Percentiles rank a stretch among this genome's conserved stretches.
Evolutionary conservation across 2,113 vertebrate species (phyloP).

Genomic region (Benitochromis conjunctus): DNA sequence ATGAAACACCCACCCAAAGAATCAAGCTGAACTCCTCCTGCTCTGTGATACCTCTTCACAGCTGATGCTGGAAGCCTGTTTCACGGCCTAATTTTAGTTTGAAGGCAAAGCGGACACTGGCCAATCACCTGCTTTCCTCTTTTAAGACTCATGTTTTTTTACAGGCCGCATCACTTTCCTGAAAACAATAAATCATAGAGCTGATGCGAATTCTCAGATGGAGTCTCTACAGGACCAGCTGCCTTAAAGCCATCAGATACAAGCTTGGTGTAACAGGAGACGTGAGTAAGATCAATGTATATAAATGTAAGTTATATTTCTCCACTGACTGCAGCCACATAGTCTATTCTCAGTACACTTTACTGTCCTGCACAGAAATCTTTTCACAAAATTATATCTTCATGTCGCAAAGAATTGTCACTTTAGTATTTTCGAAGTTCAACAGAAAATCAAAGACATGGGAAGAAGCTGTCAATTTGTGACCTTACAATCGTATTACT

Average conservation of each 20-base stretch:
- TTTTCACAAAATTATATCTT: background rate
- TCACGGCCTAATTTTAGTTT: slow-evolving; percentile 67
- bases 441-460: background rate
- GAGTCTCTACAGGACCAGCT: background rate
- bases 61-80: slow-evolving; percentile 38
- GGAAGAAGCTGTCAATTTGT: background rate
- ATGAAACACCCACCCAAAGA: background rate
- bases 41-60: slow-evolving; percentile 26
- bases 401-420: background rate
- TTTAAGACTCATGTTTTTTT: slow-evolving; percentile 25
- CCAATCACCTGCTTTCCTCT: slow-evolving; percentile 43
- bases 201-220: background rate
- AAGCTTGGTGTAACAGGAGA: background rate
- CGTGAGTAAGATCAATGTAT: background rate
- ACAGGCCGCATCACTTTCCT: slow-evolving; percentile 23
- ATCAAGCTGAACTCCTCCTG: background rate
- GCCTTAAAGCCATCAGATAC: background rate
- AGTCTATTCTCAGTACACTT: background rate
- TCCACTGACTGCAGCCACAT: background rate
- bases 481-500: background rate
- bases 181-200: slow-evolving; percentile 38
- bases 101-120: slow-evolving; percentile 3
- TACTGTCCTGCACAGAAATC: background rate
- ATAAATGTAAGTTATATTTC: background rate
- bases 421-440: background rate